phyloP scores from a whole-genome alignment of 2,797 vertebrate genomes.

The Numenius phaeopus region DNA sequence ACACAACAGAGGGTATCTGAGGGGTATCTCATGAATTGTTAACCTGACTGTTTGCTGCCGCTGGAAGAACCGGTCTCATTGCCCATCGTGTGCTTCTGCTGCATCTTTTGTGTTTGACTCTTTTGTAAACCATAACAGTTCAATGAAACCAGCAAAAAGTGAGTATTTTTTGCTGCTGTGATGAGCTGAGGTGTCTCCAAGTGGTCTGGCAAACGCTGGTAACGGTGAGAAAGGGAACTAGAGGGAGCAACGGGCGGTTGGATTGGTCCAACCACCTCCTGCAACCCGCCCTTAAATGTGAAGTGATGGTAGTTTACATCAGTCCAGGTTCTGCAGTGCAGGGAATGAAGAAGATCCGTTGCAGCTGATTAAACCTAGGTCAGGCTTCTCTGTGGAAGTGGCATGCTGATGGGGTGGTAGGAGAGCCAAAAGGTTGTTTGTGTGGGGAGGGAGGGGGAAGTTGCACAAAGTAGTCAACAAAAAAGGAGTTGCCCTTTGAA shows the following conservation, averaged over 20 bases:
- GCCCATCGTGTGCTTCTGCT: not conserved
- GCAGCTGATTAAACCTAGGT: not conserved
- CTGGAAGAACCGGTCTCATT: not conserved
- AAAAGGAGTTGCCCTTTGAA: not conserved
- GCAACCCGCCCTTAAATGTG: not conserved
- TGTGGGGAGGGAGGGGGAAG: not conserved
- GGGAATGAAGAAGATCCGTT: not conserved
- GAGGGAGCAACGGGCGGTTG: fast-evolving
- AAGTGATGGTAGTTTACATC: not conserved
- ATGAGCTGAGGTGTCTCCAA: not conserved
- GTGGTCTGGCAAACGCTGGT: not conserved
- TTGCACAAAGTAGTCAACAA: not conserved
- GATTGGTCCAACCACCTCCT: not conserved
- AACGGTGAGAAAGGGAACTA: not conserved
- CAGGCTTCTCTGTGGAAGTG: not conserved
- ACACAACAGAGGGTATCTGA: not conserved
- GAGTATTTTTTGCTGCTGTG: not conserved
- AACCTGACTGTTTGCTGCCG: not conserved
- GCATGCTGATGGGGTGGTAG: not conserved
- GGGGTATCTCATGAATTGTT: not conserved
- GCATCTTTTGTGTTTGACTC: not conserved
- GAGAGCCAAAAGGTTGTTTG: not conserved
- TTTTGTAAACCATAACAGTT: not conserved
- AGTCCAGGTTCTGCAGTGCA: not conserved
- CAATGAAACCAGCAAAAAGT: not conserved